Conservation (phyloP, 2,888 invertebrate genomes). For the Lepidonotus clava region DNA sequence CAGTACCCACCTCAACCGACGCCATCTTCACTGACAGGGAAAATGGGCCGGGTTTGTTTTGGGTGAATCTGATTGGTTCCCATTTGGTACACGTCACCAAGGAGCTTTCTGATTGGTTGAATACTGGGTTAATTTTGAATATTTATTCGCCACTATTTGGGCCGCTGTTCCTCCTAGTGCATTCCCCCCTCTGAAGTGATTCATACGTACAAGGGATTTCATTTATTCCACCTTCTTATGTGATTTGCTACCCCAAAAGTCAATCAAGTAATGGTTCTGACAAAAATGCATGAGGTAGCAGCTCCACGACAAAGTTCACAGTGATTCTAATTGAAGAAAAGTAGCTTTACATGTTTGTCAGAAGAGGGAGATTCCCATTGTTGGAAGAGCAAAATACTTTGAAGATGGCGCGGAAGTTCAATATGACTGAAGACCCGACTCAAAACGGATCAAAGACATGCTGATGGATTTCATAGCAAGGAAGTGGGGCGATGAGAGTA, state of each 20-base stretch:
- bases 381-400: background rate
- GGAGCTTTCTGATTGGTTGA: slow-evolving; percentile 17
- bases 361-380: background rate
- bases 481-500: too few relatives aligned
- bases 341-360: too few relatives aligned
- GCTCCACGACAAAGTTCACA: too few relatives aligned
- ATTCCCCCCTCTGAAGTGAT: background rate
- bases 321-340: too few relatives aligned
- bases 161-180: background rate
- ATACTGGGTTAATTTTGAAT: slow-evolving; percentile 50
- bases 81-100: slow-evolving; percentile 13
- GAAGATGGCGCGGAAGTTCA: background rate
- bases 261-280: too few relatives aligned
- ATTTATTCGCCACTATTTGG: slow-evolving; percentile 50
- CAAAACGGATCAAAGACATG: too few relatives aligned
- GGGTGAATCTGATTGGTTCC: slow-evolving; percentile 57
- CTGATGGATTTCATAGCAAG: too few relatives aligned
- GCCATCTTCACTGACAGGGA: slow-evolving; percentile 70
- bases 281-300: too few relatives aligned
- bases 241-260: too few relatives aligned
- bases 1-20: slow-evolving; percentile 73
- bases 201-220: too few relatives aligned
- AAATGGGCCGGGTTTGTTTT: slow-evolving; percentile 54
- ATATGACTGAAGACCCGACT: too few relatives aligned
- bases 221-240: too few relatives aligned